phyloP scores from a whole-genome alignment of 2,113 vertebrate genomes.

The Alaudala cheleensis region DNA sequence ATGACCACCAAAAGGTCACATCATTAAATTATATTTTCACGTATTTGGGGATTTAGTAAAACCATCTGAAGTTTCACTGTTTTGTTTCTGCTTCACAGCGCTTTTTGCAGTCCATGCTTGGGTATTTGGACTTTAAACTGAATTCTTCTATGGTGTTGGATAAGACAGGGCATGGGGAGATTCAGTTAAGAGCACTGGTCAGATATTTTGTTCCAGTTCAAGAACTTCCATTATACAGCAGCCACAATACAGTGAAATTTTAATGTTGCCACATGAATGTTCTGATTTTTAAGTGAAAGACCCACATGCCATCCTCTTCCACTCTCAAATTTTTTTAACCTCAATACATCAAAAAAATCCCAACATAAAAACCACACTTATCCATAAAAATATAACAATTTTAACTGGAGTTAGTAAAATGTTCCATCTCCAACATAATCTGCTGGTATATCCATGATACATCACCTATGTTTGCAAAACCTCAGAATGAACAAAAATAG shows the following conservation, averaged over 20 bases:
- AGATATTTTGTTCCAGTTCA: background rate
- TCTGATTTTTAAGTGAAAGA: background rate
- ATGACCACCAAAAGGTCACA: background rate
- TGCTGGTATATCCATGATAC: fast-evolving
- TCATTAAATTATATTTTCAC: background rate
- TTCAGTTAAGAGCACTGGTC: background rate
- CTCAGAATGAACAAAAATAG: background rate
- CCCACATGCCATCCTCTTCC: background rate
- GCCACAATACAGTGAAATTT: background rate
- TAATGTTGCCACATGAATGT: background rate
- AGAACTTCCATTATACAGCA: fast-evolving
- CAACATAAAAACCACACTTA: background rate
- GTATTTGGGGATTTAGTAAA: background rate
- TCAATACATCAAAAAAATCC: background rate
- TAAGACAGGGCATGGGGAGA: background rate
- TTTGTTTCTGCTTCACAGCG: background rate
- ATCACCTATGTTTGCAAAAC: background rate
- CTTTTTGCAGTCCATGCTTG: background rate
- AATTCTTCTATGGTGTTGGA: background rate
- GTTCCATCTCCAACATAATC: background rate
- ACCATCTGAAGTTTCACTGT: background rate
- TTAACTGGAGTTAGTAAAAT: background rate
- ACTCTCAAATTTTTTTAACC: background rate
- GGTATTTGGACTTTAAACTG: background rate
- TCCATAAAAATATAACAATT: background rate